A percentile compares a stretch with the other conserved stretches of the same genome.
Evolutionary conservation across 2,797 vertebrate genomes (phyloP).

Genomic region (Sphenopsis melanotis): DNA sequence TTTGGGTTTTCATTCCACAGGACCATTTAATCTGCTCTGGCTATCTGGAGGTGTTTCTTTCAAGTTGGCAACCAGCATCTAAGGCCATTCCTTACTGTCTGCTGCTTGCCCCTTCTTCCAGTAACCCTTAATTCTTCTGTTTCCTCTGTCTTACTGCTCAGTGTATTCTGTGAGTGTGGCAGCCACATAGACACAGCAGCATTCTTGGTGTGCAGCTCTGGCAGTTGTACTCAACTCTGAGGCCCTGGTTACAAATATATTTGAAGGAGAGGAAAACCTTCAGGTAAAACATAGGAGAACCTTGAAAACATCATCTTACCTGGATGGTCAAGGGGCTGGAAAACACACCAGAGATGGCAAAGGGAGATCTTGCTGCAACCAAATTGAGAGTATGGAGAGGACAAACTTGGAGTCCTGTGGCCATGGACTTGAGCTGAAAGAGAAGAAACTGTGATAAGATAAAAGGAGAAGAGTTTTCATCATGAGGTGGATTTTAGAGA

Average conservation of each 20-base stretch:
- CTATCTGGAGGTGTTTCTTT: neutral
- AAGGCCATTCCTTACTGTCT: neutral
- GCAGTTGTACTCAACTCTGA: neutral
- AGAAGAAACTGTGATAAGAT: neutral
- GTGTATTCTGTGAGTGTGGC: neutral
- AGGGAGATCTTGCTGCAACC: neutral
- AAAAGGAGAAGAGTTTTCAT: neutral
- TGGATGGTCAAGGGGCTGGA: neutral
- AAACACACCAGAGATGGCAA: neutral
- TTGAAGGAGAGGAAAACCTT: neutral
- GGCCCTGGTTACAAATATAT: neutral
- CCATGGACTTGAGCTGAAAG: neutral
- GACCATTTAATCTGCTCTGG: neutral
- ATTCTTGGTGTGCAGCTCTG: neutral
- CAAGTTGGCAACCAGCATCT: neutral
- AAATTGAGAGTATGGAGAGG: neutral
- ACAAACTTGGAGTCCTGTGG: neutral
- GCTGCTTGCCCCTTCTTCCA: neutral
- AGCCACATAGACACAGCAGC: neutral
- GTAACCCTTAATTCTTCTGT: neutral
- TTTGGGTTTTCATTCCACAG: neutral
- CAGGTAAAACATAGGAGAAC: neutral
- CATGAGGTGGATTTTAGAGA: neutral
- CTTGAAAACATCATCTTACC: neutral
- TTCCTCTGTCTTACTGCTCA: neutral